These are phyloP conservation scores for Sphaerodactylus townsendi DNA, from an alignment of 2,113 vertebrate genomes.

Conservation along the genomic window DNA sequence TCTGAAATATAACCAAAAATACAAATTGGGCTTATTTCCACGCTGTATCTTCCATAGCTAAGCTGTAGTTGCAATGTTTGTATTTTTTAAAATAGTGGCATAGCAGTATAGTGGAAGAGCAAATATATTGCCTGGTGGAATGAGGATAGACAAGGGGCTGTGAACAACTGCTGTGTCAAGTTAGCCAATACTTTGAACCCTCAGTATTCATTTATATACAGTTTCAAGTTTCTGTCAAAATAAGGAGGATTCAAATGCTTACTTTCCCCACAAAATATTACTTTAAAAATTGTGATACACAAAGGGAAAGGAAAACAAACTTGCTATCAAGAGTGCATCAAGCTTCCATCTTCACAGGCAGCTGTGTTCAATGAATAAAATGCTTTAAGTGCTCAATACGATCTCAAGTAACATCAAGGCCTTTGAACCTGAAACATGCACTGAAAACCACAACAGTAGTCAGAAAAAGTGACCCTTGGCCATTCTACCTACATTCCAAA, in stretches of 20 bases:
- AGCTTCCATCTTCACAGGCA: not conserved
- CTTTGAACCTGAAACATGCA: conserved; percentile 3
- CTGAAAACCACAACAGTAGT: not conserved
- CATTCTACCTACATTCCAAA: not conserved
- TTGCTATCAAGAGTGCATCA: not conserved
- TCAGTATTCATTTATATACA: not conserved
- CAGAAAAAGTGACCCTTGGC: not conserved
- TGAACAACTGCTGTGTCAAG: not conserved
- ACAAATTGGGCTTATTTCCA: not conserved
- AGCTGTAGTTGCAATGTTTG: not conserved
- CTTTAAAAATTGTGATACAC: not conserved
- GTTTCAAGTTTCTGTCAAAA: not conserved
- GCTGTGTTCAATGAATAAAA: not conserved
- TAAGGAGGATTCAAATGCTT: not conserved
- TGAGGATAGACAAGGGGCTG: not conserved
- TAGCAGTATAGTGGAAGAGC: not conserved
- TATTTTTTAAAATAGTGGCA: not conserved
- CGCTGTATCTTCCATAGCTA: not conserved
- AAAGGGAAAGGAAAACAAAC: not conserved
- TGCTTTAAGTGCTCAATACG: not conserved
- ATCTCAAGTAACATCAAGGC: not conserved
- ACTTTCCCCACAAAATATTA: not conserved
- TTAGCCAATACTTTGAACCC: not conserved
- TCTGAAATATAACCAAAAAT: not conserved
- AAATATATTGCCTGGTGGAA: no score